Conservation (phyloP, 2,888 invertebrate species). For the Machimus atricapillus region DNA sequence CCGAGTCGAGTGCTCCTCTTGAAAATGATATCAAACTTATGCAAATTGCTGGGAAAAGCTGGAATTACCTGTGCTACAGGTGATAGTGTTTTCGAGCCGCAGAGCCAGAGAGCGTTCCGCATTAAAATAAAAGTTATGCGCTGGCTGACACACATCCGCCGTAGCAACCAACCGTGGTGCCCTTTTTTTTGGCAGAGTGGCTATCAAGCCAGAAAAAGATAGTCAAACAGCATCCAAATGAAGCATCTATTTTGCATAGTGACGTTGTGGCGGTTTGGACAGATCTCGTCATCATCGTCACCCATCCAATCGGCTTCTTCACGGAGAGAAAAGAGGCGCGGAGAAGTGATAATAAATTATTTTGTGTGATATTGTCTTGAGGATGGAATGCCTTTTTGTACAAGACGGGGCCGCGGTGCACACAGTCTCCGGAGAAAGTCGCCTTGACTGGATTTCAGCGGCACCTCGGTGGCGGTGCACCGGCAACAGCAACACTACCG, state of each 20-base stretch:
- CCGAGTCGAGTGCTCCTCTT: neutral
- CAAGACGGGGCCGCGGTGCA: neutral
- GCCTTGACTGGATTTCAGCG: neutral
- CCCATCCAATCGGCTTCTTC: neutral
- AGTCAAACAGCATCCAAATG: neutral
- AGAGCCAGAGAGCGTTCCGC: neutral
- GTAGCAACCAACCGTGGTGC: neutral
- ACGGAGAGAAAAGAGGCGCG: neutral
- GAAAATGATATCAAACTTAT: conserved; percentile 7
- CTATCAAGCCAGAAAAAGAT: neutral
- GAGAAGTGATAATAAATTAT: neutral
- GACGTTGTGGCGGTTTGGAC: neutral
- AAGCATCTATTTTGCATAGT: conserved; percentile 11
- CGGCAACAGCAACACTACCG: neutral
- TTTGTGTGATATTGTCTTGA: neutral
- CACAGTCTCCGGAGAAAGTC: neutral
- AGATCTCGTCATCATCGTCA: neutral
- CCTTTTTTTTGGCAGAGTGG: neutral
- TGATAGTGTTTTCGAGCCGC: neutral
- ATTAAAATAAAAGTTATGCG: conserved; percentile 20
- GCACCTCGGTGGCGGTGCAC: no score
- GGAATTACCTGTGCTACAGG: conserved; percentile 2
- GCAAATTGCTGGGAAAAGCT: conserved; percentile 21
- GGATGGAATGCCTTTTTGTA: neutral
- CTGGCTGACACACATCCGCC: conserved; percentile 12